Percentiles rank a stretch among this genome's conserved stretches.
Evolutionary conservation across 2,113 vertebrate genomes (phyloP).

Genomic region (Zosterops pallidus): DNA sequence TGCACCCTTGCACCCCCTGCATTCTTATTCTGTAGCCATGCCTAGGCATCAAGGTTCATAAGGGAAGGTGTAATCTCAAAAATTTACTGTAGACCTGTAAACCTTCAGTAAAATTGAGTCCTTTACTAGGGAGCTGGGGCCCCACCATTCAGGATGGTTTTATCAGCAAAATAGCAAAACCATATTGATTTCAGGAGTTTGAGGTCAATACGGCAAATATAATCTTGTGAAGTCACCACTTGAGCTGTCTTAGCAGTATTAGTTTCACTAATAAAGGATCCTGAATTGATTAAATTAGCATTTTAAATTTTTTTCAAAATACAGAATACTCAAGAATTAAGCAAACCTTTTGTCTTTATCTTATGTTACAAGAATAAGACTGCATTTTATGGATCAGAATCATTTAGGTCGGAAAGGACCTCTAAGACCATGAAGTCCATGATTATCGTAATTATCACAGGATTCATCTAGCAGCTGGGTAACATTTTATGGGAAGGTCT

Average conservation of each 20-base stretch:
- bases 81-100: neutral
- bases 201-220: neutral
- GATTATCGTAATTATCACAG: neutral
- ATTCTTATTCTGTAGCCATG: neutral
- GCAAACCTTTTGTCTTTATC: neutral
- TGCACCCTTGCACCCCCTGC: neutral
- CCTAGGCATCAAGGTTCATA: neutral
- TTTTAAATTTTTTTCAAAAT: neutral
- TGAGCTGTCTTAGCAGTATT: neutral
- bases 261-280: neutral
- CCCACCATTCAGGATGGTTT: neutral
- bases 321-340: neutral
- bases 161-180: neutral
- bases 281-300: neutral
- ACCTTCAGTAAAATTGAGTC: neutral
- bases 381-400: neutral
- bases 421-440: neutral
- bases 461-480: neutral
- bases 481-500: neutral
- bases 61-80: neutral
- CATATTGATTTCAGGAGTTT: fast-evolving
- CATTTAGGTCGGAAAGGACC: neutral
- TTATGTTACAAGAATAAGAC: neutral
- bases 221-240: neutral
- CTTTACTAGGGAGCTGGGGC: neutral